phyloP scores from a whole-genome alignment of 53 echinoderm and acorn worm species.

The Pentamera pediparva region DNA sequence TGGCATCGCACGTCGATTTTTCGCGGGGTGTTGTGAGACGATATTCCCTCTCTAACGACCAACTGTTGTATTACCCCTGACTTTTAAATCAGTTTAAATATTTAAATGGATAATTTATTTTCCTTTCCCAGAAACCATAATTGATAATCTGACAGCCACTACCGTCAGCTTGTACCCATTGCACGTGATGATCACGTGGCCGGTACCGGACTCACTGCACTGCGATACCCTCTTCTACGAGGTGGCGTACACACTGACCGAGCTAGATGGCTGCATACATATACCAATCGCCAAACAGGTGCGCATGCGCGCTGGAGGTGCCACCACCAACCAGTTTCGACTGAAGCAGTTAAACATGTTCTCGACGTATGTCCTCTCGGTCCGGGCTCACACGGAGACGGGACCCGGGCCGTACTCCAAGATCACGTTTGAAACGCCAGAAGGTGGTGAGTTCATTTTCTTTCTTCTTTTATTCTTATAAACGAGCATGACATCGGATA shows the following conservation, averaged over 20 bases:
- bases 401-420: constrained; percentile 6
- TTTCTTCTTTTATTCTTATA: neutral
- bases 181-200: constrained; percentile 27
- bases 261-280: constrained; percentile 31
- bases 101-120: neutral
- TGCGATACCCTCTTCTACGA: constrained; percentile 32
- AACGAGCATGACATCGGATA: too few relatives aligned
- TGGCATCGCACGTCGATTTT: too few relatives aligned
- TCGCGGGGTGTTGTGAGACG: too few relatives aligned
- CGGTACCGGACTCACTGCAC: neutral
- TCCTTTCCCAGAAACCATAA: neutral
- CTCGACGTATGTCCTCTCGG: constrained; percentile 46
- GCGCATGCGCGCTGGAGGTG: neutral
- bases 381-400: constrained; percentile 39
- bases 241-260: constrained; percentile 22
- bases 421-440: neutral
- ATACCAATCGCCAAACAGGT: neutral
- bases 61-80: too few relatives aligned
- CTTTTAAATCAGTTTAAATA: too few relatives aligned
- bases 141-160: neutral
- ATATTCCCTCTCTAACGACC: too few relatives aligned
- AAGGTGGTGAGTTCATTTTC: neutral
- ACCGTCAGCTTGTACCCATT: neutral
- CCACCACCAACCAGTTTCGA: constrained; percentile 23
- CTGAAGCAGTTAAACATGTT: constrained; percentile 25